Evolutionary conservation across 92 coral and sea anemone genomes (phyloP).

Genomic region (Meandrina meandrites): DNA sequence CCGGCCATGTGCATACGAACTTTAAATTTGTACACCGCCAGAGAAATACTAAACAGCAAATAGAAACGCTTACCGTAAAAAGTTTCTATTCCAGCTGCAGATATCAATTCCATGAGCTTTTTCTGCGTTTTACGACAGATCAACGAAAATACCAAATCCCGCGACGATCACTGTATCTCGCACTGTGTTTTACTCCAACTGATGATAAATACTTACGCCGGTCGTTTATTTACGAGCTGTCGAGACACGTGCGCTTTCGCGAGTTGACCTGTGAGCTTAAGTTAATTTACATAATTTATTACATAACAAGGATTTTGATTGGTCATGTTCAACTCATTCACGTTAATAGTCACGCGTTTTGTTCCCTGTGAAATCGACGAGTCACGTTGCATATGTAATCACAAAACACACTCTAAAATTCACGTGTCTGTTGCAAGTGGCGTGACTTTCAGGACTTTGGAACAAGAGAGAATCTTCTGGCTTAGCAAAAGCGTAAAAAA

Average conservation of each 20-base stretch:
- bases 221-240: conserved; percentile 14
- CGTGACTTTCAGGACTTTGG: neutral
- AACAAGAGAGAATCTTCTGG: neutral
- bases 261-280: neutral
- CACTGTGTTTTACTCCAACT: neutral
- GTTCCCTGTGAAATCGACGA: too few species aligned
- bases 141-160: neutral
- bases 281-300: neutral
- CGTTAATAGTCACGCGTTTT: conserved; percentile 9
- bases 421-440: neutral
- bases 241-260: conserved; percentile 29
- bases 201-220: neutral
- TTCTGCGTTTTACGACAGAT: neutral
- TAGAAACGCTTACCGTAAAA: conserved; percentile 29
- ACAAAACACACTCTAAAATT: neutral
- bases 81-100: conserved; percentile 21
- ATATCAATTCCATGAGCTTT: conserved; percentile 16
- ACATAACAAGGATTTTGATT: conserved; percentile 32
- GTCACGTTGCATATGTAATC: conserved; percentile 16
- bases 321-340: neutral
- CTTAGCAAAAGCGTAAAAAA: neutral
- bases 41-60: neutral
- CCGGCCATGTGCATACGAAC: neutral
- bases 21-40: too few species aligned
- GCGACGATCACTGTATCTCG: neutral